These are phyloP conservation scores for Camptogramma bilineatum DNA, from an alignment of 2,888 invertebrate genomes.

Conservation along the genomic window DNA sequence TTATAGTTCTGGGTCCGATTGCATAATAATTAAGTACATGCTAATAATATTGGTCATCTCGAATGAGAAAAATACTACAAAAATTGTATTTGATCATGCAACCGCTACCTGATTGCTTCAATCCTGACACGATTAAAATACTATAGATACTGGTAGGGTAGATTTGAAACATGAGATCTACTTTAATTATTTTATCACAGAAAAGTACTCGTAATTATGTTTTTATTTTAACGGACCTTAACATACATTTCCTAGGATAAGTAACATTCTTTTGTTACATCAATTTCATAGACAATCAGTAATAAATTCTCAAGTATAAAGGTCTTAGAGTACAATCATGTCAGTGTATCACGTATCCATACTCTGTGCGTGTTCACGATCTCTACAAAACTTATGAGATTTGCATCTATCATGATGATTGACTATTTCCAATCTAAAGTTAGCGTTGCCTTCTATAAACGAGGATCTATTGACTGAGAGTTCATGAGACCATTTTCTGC, in stretches of 20 bases:
- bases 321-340: neutral
- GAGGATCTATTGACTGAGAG: constrained; percentile 90
- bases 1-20: constrained; percentile 11
- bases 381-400: constrained; percentile 89
- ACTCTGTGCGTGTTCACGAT: constrained; percentile 67
- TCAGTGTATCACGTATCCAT: constrained; percentile 18
- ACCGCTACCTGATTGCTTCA: neutral
- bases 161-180: constrained; percentile 8
- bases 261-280: neutral
- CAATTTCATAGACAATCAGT: neutral
- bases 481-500: constrained; percentile 89
- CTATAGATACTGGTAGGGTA: neutral
- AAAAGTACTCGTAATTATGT: neutral
- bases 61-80: neutral
- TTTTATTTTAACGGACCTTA: neutral
- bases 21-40: neutral
- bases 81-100: neutral
- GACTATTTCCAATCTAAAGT: constrained; percentile 91
- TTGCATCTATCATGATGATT: constrained; percentile 93
- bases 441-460: constrained; percentile 91
- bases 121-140: neutral
- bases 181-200: constrained; percentile 17
- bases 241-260: neutral
- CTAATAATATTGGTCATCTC: neutral
- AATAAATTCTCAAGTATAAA: neutral